Base-by-base conservation (phyloP, 2,888 invertebrate species). In the Lepidochrysops patricia region DNA sequence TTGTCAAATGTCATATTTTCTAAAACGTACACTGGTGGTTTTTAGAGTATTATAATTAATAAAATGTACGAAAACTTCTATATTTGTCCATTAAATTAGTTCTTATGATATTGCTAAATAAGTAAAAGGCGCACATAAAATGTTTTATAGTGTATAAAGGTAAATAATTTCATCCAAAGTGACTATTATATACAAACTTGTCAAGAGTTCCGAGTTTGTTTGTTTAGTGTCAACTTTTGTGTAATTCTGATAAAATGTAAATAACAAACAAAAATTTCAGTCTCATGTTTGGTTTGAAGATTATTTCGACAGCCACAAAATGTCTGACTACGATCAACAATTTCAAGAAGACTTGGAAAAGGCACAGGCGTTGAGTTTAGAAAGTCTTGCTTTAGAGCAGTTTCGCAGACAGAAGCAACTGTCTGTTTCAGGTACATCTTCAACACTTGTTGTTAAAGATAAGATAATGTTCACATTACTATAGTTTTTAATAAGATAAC, bases 321-420 rank as follows among this genome's bases (percentile, higher is more conserved):
- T 90, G 90, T 89, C 90, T 59, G 95, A 95, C 76, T 94, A 93
- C 86, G 96, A 96, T 73, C 92, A 93, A 72, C 94, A 96, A 82
- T 96, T 94, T 76, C 92, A 95, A 90, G 95, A 95, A 65, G 96
- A 97, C 76, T 85, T 97, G 78, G 96, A 97, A 82, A 93, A 94
- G 79, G 97, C 97, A 1, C 95, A 95, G 77, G 96, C 96, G 58
- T 87, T 97, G 56, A 97, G 96, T 84, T 88, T 97, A 74, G 96
- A 97, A 87, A 95, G 95, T 73, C 90, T 96, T 68, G 96, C 96
- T 43, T 85, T 96, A 67, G 96, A 96, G 74, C 94, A 95, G 76
- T 96, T 94, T 79, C 91, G 92, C 69, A 91, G 94, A 65, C 92
- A 93, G 80, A 94, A 93, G 79, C 88, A 91, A 66, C 86, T 91